Base-by-base conservation (phyloP, 2,888 invertebrate genomes). In the Gymnoscelis rufifasciata region DNA sequence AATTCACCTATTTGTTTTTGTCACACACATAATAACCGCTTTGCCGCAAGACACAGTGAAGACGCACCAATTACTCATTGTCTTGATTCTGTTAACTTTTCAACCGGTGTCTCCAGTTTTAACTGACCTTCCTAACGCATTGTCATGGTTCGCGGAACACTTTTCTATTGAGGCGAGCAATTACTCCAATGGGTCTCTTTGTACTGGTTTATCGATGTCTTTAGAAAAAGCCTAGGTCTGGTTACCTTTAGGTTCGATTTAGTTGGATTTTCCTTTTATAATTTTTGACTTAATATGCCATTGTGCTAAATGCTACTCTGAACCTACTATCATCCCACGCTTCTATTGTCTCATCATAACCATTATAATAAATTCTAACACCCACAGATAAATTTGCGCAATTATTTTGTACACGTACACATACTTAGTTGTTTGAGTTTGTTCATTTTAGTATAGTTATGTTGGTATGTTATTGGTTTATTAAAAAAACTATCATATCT, bases 261-360 rank as follows among this genome's bases (percentile, higher is more conserved):
- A 56, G 57, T 56, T 60, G 56, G 51, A 51, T 57, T 61, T 54
- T 52, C 51, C 27, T 15, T 49, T 45, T 31, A 48, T 10, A 41
- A 56, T 57, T 52, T 55, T 60, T 61, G 54, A 65, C 51, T 62
- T 64, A 66, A 71, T 64, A 58, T 50, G 44, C 64, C 49, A 72
- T 77, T 73, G 72, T 71, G 53, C 51, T 44, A 28, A 27, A 49
- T 61, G 55, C 53, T 59, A 64, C 59, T 56, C 59, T 60, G 15
- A 33, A 33, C 31, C 59, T 63, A 54, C 57, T 63, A 60, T 59
- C 74, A 66, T 76, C 80, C 78, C 74, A 81, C 78, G 67, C 65
- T 36, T 47, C 77, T 61, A 80, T 80, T 81, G 81, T 80, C 67
- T 63, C 56, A 60, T 63, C 51, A 55, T 46, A 43, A 54, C 44